A percentile compares a stretch with the other conserved stretches of the same genome.
phyloP scores from a whole-genome alignment of 35 echinoderm and acorn worm species.

The Apostichopus parvimensis region DNA sequence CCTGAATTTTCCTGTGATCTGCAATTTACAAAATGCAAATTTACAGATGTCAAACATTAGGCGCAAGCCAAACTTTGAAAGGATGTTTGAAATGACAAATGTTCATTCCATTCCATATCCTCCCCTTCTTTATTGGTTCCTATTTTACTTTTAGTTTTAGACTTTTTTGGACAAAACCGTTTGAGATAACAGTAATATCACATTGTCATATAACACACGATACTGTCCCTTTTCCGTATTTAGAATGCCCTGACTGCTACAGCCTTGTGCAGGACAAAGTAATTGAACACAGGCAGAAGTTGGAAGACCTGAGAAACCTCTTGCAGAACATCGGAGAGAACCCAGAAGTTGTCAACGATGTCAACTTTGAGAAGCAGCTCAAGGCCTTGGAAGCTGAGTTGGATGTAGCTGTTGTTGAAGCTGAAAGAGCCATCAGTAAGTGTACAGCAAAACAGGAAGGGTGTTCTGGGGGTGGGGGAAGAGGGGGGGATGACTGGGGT shows the following conservation, averaged over 20 bases:
- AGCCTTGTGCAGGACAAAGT: conserved; percentile 89
- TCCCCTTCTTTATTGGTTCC: too few species aligned
- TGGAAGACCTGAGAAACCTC: conserved; percentile 62
- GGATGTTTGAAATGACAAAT: too few species aligned
- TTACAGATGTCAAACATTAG: too few species aligned
- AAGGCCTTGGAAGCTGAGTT: conserved; percentile 66
- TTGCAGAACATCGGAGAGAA: conserved; percentile 60
- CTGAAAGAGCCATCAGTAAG: conserved; percentile 57
- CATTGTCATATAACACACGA: too few species aligned
- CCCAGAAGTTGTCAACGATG: conserved; percentile 78
- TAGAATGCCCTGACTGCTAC: conserved; percentile 93
- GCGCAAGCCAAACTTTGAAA: too few species aligned
- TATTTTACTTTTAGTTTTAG: too few species aligned
- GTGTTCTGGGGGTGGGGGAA: not conserved
- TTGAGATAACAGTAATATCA: too few species aligned
- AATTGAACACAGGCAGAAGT: conserved; percentile 70
- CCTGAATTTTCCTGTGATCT: too few species aligned
- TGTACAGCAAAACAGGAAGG: too few species aligned
- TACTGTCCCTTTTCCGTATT: not conserved
- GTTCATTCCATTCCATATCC: too few species aligned
- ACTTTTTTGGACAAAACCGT: too few species aligned
- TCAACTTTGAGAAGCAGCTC: conserved; percentile 84
- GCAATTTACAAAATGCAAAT: too few species aligned
- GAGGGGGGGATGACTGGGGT: not conserved
- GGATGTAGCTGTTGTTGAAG: conserved; percentile 51